These are phyloP conservation scores for Drosophila nebulosa DNA, from an alignment of 1,140 invertebrate species.

Conservation along the genomic window DNA sequence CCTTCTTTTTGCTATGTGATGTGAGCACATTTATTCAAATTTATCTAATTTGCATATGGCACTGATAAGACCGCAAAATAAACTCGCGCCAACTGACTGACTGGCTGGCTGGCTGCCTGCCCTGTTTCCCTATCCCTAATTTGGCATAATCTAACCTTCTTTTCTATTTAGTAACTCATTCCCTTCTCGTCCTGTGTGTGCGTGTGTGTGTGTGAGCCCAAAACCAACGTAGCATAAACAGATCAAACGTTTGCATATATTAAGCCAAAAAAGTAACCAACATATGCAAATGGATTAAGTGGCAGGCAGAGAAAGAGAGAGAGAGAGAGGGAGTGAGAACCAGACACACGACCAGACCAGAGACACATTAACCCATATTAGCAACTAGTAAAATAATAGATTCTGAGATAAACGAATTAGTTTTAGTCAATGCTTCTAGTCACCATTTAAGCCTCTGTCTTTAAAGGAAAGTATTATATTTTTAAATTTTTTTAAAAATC, in stretches of 20 bases:
- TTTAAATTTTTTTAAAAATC: slow-evolving; percentile 17
- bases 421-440: background rate
- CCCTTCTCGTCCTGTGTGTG: background rate
- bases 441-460: background rate
- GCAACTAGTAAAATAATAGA: background rate
- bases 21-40: slow-evolving; percentile 31
- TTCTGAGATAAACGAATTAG: background rate
- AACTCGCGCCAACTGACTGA: background rate
- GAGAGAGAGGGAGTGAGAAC: too few relatives aligned
- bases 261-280: slow-evolving; percentile 18
- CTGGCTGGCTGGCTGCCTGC: background rate
- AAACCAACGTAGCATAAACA: slow-evolving; percentile 58
- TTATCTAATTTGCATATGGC: slow-evolving; percentile 54
- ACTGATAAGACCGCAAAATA: slow-evolving; percentile 44
- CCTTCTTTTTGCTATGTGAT: background rate
- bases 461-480: background rate
- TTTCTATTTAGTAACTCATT: background rate
- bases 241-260: slow-evolving; percentile 69
- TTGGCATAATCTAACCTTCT: background rate
- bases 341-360: slow-evolving; percentile 29
- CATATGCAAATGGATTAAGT: slow-evolving; percentile 24
- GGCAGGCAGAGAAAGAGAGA: slow-evolving; percentile 9
- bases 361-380: slow-evolving; percentile 35
- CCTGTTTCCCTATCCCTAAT: background rate
- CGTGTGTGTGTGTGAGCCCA: slow-evolving; percentile 16